phyloP scores from a whole-genome alignment of 2,113 vertebrate species.

The Etia nguti region DNA sequence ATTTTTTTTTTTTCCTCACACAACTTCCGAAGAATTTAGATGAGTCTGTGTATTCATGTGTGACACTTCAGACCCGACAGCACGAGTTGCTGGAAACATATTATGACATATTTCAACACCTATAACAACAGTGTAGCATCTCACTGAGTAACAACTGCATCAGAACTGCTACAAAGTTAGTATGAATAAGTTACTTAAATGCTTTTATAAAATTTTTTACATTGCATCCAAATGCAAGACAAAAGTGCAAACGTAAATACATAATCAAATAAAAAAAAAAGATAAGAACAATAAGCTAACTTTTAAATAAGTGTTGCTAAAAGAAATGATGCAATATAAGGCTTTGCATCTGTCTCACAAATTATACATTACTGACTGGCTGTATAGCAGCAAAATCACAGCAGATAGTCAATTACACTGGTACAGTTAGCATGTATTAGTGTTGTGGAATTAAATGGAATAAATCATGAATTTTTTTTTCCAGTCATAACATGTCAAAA shows the following conservation, averaged over 20 bases:
- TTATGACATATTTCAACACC: not conserved
- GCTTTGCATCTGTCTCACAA: not conserved
- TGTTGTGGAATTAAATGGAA: not conserved
- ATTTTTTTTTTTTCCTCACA: not conserved
- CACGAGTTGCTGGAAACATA: not conserved
- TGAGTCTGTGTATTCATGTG: not conserved
- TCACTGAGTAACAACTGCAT: not conserved
- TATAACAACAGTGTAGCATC: not conserved
- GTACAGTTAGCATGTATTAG: not conserved
- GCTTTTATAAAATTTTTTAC: not conserved
- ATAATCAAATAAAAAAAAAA: not conserved
- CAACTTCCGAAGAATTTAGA: not conserved
- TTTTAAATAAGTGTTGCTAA: not conserved
- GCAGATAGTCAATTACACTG: not conserved
- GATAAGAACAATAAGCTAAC: not conserved
- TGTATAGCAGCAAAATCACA: not conserved
- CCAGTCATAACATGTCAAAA: accelerated
- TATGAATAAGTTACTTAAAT: not conserved
- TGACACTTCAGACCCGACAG: not conserved
- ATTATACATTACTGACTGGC: not conserved
- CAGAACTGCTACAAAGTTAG: not conserved
- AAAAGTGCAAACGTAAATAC: not conserved
- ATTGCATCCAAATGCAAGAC: not conserved
- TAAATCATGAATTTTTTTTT: not conserved
- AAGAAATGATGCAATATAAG: not conserved